phyloP scores from a whole-genome alignment of 2,113 vertebrate genomes.

The Bubo scandiacus region DNA sequence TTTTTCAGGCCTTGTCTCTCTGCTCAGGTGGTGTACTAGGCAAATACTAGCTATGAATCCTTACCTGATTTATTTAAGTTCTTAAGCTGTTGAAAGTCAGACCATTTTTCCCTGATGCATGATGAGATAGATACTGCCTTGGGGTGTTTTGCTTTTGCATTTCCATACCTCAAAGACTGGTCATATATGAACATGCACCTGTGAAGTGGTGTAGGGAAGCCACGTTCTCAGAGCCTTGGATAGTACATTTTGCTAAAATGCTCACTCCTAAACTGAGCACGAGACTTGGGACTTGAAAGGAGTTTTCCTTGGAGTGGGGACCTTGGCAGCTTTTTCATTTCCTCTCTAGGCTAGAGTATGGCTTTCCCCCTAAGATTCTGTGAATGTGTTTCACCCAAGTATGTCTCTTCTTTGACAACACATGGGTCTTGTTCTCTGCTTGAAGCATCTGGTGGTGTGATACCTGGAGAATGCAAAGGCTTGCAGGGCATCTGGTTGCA shows the following conservation, averaged over 20 bases:
- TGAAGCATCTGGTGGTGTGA: not conserved
- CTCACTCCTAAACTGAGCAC: not conserved
- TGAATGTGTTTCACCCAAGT: not conserved
- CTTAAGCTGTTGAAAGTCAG: not conserved
- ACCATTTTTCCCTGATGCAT: not conserved
- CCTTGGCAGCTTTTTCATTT: not conserved
- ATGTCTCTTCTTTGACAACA: not conserved
- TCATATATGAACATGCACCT: not conserved
- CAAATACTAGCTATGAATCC: not conserved
- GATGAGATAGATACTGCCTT: not conserved
- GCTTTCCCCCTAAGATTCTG: not conserved
- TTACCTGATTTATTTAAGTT: not conserved
- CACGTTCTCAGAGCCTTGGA: not conserved
- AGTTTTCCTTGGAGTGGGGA: not conserved
- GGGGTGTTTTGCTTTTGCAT: not conserved
- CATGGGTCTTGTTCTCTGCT: not conserved
- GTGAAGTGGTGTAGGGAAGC: not conserved
- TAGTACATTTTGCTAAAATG: not conserved
- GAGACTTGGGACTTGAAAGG: not conserved
- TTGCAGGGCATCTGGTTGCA: not conserved
- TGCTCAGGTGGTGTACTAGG: not conserved
- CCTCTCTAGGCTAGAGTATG: not conserved
- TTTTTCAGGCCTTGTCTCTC: not conserved
- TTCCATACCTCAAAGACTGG: not conserved
- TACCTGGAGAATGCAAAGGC: not conserved